Evolutionary conservation across 2,888 invertebrate genomes (phyloP), one percentile per base, ranked within the genome.

Genomic region (Protophormia terraenovae): DNA sequence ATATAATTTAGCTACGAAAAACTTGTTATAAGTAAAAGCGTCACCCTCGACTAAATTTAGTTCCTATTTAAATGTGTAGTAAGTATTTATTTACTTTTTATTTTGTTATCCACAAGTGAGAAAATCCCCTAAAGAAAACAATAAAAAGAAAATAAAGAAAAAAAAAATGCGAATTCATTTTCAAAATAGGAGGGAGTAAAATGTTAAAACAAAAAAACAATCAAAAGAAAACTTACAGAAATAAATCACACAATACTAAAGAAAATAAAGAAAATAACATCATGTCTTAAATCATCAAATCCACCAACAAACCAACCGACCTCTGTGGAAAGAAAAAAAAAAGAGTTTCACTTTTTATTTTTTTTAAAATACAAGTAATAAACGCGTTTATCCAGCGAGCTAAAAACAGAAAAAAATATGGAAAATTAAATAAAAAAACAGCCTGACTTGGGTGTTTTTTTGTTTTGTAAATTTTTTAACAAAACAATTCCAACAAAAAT

Each of bases 311-410:
- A 71, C 60, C 50, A 55, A 55, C 32, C 32, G 45, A 60, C 80
- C 58, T 80, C 29, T 64, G 53, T 35, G 32, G 50, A 29, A 53
- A 53, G 14, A 50, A 27, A 14, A 50, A 73, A 22, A 38, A 82
- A 76, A 76, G 47, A 82, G 55, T 82, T 76, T 82, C 82, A 82
- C 82, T 82, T 82, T 81, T 82, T 69, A 69, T 53, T 76, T 72
- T 79, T n/a, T 53, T 53, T 62, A 29, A 38, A 27, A 16, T 32
- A 66, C 55, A 64, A 75, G 47, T 35, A 45, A 24, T 19, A 76
- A 84, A 79, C 78, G 75, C 71, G 66, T 84, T 71, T 47, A 75
- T 38, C 29, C 55, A 80, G 29, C 69, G 55, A 79, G 3, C 47
- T 45, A 38, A 60, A 71, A 38, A 32, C 32, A 45, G 1, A 55